These are phyloP conservation scores for Leptocoma aspasia DNA, from an alignment of 2,113 vertebrate species.

Conservation along the genomic window DNA sequence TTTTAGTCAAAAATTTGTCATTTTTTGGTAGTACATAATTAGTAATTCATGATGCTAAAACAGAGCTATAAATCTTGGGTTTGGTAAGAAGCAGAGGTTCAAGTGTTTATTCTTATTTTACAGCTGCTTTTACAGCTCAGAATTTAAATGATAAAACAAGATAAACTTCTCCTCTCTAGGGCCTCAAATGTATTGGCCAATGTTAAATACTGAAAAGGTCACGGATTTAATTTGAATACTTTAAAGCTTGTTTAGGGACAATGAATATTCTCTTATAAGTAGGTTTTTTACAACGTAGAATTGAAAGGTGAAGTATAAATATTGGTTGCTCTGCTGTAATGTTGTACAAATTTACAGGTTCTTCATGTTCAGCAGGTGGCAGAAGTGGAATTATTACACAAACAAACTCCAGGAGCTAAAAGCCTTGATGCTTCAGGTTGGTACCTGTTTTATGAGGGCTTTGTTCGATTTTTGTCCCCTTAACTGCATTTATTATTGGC, in stretches of 20 bases:
- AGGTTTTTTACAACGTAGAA: background rate
- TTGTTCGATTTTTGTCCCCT: background rate
- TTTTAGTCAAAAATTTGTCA: background rate
- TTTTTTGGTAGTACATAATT: background rate
- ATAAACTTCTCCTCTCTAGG: background rate
- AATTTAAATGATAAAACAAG: background rate
- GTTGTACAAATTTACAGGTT: conserved; percentile 68
- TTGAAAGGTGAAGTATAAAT: background rate
- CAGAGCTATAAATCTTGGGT: background rate
- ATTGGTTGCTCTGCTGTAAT: conserved; percentile 32
- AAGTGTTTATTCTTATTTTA: background rate
- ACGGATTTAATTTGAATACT: background rate
- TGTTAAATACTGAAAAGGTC: background rate
- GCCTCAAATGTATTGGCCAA: background rate
- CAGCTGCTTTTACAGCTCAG: background rate
- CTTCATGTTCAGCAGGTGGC: conserved; percentile 79
- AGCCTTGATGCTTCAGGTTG: conserved; percentile 65
- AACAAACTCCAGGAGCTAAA: conserved; percentile 51
- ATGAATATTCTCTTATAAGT: background rate
- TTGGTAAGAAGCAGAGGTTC: background rate
- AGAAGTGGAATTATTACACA: conserved; percentile 6
- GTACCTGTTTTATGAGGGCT: background rate
- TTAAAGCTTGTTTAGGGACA: background rate
- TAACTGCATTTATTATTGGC: background rate
- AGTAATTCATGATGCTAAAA: background rate